Percentiles rank a stretch among this genome's conserved stretches.
Evolutionary conservation across 2,797 vertebrate genomes (phyloP).

Genomic region (Pristis pectinata): DNA sequence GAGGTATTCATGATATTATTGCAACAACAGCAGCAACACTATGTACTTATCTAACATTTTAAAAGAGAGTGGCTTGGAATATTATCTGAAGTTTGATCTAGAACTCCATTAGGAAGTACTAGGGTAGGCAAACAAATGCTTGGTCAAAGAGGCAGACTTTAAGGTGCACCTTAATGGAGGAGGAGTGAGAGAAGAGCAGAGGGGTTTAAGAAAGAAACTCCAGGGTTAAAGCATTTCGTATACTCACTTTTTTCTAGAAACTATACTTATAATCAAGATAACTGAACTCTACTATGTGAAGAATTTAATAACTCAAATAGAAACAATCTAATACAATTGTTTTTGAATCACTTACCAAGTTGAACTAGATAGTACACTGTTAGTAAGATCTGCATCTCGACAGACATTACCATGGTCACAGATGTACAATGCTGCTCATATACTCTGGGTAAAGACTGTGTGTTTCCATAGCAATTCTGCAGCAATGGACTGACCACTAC

Average conservation of each 20-base stretch:
- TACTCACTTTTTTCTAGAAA: background rate
- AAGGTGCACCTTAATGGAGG: background rate
- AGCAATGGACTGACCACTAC: conserved; percentile 82
- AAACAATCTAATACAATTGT: background rate
- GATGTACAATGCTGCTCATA: conserved; percentile 80
- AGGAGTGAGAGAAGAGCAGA: background rate
- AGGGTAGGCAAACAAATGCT: background rate
- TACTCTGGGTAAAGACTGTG: conserved; percentile 78
- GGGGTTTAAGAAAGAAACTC: background rate
- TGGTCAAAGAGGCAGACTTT: background rate
- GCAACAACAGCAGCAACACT: background rate
- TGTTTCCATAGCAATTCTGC: conserved; percentile 83
- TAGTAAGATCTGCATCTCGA: conserved; percentile 91
- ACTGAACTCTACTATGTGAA: background rate
- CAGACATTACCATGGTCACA: conserved; percentile 78
- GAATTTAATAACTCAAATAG: background rate
- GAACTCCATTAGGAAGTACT: background rate
- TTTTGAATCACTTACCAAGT: conserved; percentile 67
- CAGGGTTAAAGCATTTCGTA: background rate
- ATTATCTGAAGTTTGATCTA: background rate
- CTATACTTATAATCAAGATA: background rate
- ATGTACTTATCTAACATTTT: background rate
- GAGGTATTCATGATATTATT: background rate
- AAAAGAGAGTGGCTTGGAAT: background rate
- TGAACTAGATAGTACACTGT: conserved; percentile 97